A percentile compares a stretch with the other conserved stretches of the same genome.
phyloP scores from a whole-genome alignment of 2,113 vertebrate genomes.

The Triplophysa tibetana region DNA sequence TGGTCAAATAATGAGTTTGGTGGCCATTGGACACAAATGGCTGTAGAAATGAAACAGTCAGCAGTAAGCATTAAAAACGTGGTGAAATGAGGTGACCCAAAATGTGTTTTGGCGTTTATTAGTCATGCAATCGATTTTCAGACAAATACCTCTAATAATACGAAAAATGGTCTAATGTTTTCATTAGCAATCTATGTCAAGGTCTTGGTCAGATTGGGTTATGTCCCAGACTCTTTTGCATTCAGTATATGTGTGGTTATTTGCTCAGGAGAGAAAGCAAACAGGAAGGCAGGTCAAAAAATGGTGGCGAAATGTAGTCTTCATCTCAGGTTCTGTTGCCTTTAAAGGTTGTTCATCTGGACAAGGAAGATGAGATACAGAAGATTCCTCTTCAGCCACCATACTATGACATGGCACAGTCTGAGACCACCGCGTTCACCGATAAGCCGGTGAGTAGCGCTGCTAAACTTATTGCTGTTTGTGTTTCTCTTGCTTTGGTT shows the following conservation, averaged over 20 bases:
- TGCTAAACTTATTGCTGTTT: constrained; percentile 22
- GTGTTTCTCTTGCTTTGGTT: constrained; percentile 22
- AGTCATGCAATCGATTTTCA: too few species aligned
- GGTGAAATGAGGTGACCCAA: too few species aligned
- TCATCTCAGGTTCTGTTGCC: constrained; percentile 56
- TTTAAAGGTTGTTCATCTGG: constrained; percentile 83
- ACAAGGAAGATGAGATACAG: constrained; percentile 85
- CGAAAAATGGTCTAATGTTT: too few species aligned
- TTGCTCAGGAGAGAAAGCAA: background rate
- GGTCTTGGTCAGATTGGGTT: too few species aligned
- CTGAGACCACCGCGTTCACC: constrained; percentile 77
- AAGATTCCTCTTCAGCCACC: constrained; percentile 81
- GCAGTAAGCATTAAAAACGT: too few species aligned
- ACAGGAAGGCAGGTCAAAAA: background rate
- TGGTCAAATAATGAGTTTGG: too few species aligned
- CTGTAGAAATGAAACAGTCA: too few species aligned
- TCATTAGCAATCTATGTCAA: too few species aligned
- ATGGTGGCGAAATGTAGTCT: background rate
- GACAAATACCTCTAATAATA: too few species aligned
- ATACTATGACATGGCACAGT: constrained; percentile 86
- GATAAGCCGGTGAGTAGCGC: constrained; percentile 84
- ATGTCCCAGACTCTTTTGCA: too few species aligned
- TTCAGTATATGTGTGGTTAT: background rate
- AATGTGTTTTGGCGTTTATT: too few species aligned
- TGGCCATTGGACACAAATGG: too few species aligned